phyloP scores from a whole-genome alignment of 1,140 invertebrate genomes.

The Leptonema lineaticorne region DNA sequence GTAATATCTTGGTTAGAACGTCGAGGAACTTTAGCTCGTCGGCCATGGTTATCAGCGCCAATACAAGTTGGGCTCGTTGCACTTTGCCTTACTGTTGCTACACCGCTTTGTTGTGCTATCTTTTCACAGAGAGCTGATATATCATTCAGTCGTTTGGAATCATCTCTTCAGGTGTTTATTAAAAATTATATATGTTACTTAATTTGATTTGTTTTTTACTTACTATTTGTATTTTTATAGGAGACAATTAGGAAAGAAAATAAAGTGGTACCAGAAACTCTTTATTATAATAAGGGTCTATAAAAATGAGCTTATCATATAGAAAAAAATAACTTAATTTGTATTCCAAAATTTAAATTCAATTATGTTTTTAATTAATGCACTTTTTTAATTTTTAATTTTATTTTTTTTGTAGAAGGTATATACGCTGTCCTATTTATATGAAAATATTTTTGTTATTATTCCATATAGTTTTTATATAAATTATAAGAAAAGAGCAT shows the following conservation, averaged over 20 bases:
- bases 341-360: too few relatives aligned
- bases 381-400: too few relatives aligned
- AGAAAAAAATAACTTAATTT: too few relatives aligned
- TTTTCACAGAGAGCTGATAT: slow-evolving; percentile 73
- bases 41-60: slow-evolving; percentile 61
- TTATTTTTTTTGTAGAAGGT: too few relatives aligned
- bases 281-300: slow-evolving; percentile 65
- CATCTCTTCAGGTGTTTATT: slow-evolving; percentile 54
- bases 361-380: too few relatives aligned
- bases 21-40: slow-evolving; percentile 55
- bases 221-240: slow-evolving; percentile 28
- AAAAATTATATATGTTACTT: background rate
- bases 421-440: too few relatives aligned
- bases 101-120: slow-evolving; percentile 78
- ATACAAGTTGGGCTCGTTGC: slow-evolving; percentile 71
- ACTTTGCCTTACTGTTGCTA: slow-evolving; percentile 77
- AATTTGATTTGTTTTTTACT: background rate
- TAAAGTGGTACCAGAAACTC: slow-evolving; percentile 48
- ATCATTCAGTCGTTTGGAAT: slow-evolving; percentile 59
- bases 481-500: too few relatives aligned
- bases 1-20: slow-evolving; percentile 69
- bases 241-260: slow-evolving; percentile 52
- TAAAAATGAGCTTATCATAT: too few relatives aligned
- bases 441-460: too few relatives aligned
- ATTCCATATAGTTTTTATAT: too few relatives aligned